These are phyloP conservation scores for Pseudomyrmex gracilis DNA, from an alignment of 1,140 invertebrate genomes.

Conservation along the genomic window DNA sequence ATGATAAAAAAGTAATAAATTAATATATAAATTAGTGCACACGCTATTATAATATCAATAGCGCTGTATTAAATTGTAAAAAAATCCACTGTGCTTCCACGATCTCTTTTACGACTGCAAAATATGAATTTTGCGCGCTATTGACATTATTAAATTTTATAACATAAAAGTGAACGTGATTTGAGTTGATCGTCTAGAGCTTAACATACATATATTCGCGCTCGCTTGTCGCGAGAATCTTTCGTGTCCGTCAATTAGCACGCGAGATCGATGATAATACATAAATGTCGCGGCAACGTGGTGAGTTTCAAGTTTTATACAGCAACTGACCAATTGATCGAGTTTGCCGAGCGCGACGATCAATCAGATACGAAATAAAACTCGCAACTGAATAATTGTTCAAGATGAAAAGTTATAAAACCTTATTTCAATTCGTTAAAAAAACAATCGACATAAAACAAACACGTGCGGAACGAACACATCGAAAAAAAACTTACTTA, in stretches of 20 bases:
- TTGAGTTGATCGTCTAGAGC: too few species aligned
- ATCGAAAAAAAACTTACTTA: not conserved
- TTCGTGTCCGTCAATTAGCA: slow-evolving; percentile 36
- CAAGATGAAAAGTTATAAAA: not conserved
- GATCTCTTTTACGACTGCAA: not conserved
- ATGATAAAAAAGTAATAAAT: too few species aligned
- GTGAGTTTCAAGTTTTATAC: slow-evolving; percentile 6
- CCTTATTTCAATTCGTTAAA: not conserved
- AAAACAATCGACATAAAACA: not conserved
- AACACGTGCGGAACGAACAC: too few species aligned
- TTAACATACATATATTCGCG: not conserved
- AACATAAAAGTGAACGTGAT: too few species aligned
- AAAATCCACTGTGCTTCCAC: not conserved
- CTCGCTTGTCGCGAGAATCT: slow-evolving; percentile 16
- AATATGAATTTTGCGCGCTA: not conserved
- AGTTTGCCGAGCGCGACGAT: slow-evolving; percentile 3
- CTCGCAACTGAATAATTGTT: not conserved
- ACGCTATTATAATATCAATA: too few species aligned
- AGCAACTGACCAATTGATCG: not conserved
- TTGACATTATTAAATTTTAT: not conserved
- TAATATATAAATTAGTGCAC: too few species aligned
- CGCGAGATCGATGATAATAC: slow-evolving; percentile 49
- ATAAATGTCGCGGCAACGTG: not conserved
- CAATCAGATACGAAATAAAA: not conserved
- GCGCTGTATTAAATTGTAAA: not conserved